These are phyloP conservation scores for Dorcus hopei DNA, from an alignment of 2,888 invertebrate species.

Conservation along the genomic window DNA sequence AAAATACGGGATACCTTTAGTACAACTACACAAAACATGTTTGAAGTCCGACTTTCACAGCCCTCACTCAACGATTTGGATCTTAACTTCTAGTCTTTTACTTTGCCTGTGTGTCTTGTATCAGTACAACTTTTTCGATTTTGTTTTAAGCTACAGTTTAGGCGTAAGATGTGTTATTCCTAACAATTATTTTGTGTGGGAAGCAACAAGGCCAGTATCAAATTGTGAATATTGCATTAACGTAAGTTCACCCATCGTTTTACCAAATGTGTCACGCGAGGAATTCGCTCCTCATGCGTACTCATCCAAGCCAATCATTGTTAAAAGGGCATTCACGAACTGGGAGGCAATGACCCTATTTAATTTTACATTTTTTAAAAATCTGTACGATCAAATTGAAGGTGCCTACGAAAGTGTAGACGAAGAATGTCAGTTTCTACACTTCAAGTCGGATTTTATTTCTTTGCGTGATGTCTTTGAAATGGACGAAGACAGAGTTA, in stretches of 20 bases:
- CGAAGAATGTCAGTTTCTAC: conserved; percentile 82
- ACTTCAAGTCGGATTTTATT: conserved; percentile 79
- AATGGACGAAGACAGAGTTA: conserved; percentile 66
- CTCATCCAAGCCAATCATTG: conserved; percentile 74
- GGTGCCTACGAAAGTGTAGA: conserved; percentile 73
- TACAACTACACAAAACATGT: neutral
- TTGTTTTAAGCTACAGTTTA: conserved; percentile 43
- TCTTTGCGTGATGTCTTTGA: conserved; percentile 73
- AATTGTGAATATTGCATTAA: conserved; percentile 76
- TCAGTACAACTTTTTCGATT: conserved; percentile 23
- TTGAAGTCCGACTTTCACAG: neutral
- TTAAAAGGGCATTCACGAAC: conserved; percentile 69
- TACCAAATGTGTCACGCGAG: conserved; percentile 65
- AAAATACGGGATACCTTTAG: neutral
- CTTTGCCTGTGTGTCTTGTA: conserved; percentile 21
- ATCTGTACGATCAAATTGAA: conserved; percentile 63
- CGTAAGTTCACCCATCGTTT: conserved; percentile 63
- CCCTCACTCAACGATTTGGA: neutral
- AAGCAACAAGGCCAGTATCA: conserved; percentile 78
- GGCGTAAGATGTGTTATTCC: conserved; percentile 73
- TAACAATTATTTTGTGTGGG: conserved; percentile 84
- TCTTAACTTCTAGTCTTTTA: conserved; percentile 10
- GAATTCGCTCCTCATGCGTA: conserved; percentile 74
- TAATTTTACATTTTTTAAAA: conserved; percentile 65
- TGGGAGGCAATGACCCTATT: conserved; percentile 74